Conservation (phyloP, 37 sponge, comb jelly and placozoan species). For the Agelas oroides region DNA sequence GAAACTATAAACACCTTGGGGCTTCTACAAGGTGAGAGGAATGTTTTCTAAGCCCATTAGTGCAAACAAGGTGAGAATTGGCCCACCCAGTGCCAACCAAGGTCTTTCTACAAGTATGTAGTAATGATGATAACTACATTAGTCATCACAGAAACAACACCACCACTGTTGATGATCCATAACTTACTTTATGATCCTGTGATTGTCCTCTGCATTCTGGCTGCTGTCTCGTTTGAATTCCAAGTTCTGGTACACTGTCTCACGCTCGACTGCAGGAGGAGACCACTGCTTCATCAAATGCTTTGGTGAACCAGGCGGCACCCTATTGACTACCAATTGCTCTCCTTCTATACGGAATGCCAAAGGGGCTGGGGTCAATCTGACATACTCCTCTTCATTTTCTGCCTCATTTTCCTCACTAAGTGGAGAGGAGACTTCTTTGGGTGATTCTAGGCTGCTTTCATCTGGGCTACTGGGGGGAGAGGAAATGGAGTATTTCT, state of each 20-base stretch:
- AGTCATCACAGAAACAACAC: too few species aligned
- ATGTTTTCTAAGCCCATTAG: too few species aligned
- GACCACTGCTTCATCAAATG: background rate
- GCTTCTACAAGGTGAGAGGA: too few species aligned
- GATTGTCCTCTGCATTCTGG: background rate
- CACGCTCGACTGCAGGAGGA: background rate
- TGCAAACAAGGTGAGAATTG: too few species aligned
- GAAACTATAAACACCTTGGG: too few species aligned
- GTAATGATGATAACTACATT: too few species aligned
- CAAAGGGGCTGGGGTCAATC: background rate
- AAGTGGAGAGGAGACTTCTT: background rate
- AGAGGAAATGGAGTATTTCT: background rate
- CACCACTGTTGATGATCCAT: too few species aligned
- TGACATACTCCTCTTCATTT: background rate
- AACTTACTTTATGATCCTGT: too few species aligned
- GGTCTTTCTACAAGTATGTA: too few species aligned
- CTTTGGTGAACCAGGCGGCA: background rate
- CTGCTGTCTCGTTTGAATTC: constrained; percentile 11
- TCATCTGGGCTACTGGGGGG: constrained; percentile 36
- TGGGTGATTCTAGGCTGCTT: background rate
- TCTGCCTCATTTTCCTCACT: too few species aligned
- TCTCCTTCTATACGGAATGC: constrained; percentile 6
- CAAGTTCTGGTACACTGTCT: constrained; percentile 25
- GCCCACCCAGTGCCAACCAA: too few species aligned
- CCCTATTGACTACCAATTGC: constrained; percentile 6